Conservation (phyloP, 2,888 invertebrate species). For the Euproctis similis region DNA sequence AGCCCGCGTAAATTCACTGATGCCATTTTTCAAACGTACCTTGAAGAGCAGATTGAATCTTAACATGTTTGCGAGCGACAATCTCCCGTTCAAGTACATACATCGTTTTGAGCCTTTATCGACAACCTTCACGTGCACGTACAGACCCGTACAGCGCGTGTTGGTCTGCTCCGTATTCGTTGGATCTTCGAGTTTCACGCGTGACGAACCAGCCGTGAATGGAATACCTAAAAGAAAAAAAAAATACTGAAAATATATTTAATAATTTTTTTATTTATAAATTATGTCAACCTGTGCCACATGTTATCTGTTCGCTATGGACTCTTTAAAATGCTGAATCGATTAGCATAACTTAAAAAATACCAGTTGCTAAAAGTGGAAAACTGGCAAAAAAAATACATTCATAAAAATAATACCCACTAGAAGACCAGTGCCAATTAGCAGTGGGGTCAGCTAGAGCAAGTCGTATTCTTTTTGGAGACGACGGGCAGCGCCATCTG, state of each 20-base stretch:
- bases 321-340: too few relatives aligned
- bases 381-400: too few relatives aligned
- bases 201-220: constrained; percentile 33
- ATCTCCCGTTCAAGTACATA: constrained; percentile 43
- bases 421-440: constrained; percentile 52
- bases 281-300: too few relatives aligned
- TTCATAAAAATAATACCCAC: constrained; percentile 32
- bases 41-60: constrained; percentile 41
- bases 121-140: constrained; percentile 33
- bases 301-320: too few relatives aligned
- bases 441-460: constrained; percentile 35
- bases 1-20: too few relatives aligned
- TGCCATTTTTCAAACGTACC: too few relatives aligned
- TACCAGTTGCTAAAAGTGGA: too few relatives aligned
- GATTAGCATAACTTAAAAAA: too few relatives aligned
- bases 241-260: too few relatives aligned
- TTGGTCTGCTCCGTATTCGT: constrained; percentile 7
- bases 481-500: constrained; percentile 51
- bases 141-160: constrained; percentile 19
- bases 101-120: constrained; percentile 30
- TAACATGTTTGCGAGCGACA: constrained; percentile 51
- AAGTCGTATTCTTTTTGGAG: constrained; percentile 42
- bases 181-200: constrained; percentile 33
- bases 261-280: too few relatives aligned
- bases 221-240: constrained; percentile 45